These are phyloP conservation scores for Rhyacophila evoluta DNA, from an alignment of 2,888 invertebrate genomes.

Conservation along the genomic window DNA sequence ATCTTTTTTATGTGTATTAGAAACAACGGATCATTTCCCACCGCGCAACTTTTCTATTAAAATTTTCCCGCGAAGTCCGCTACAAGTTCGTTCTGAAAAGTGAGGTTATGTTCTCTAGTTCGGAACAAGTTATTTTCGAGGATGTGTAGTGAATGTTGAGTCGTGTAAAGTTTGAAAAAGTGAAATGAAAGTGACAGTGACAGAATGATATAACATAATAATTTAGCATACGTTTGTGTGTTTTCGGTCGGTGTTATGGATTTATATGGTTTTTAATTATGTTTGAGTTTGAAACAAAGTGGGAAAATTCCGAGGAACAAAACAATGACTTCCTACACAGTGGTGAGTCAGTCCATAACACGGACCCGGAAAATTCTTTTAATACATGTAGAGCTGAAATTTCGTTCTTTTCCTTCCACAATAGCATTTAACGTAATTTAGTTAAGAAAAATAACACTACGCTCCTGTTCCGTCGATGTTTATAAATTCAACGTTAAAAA, in stretches of 20 bases:
- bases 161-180: conserved; percentile 8
- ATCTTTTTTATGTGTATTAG: not conserved
- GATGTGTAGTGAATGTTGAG: conserved; percentile 2
- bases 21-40: not conserved
- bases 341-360: conserved; percentile 9
- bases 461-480: too few relatives aligned
- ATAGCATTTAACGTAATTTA: too few relatives aligned
- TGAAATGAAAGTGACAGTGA: conserved; percentile 22
- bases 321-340: not conserved
- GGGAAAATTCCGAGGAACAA: not conserved
- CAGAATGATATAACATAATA: not conserved
- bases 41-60: not conserved
- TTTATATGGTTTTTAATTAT: not conserved
- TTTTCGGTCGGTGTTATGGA: not conserved
- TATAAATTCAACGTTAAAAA: too few relatives aligned
- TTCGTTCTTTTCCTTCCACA: too few relatives aligned
- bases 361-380: conserved; percentile 7
- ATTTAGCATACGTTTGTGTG: not conserved
- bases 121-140: conserved; percentile 15
- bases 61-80: conserved; percentile 18
- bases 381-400: not conserved
- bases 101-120: conserved; percentile 13
- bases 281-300: not conserved
- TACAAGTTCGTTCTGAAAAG: not conserved
- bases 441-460: too few relatives aligned